Conservation (phyloP, 2,888 invertebrate species). For the Drosophila dives region DNA sequence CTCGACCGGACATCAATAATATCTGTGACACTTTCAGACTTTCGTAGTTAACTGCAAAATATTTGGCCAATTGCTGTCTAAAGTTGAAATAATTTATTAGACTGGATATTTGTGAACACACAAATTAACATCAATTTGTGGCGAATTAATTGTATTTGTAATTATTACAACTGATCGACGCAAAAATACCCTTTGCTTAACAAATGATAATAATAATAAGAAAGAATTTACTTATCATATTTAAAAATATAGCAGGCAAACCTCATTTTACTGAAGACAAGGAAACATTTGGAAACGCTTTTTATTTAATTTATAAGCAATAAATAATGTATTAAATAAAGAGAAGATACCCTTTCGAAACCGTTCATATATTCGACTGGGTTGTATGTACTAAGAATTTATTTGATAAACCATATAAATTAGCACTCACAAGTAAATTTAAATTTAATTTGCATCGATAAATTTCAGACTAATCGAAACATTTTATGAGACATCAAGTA, state of each 20-base stretch:
- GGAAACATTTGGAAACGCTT: not conserved
- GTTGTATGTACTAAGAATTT: not conserved
- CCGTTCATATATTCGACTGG: not conserved
- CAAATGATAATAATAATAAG: not conserved
- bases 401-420: conserved; percentile 44
- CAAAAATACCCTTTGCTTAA: conserved; percentile 1
- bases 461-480: not conserved
- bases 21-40: conserved; percentile 37
- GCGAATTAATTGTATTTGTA: conserved; percentile 13
- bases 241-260: not conserved
- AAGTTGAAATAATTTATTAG: conserved; percentile 47
- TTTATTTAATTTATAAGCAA: not conserved
- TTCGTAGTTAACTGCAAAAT: conserved; percentile 35
- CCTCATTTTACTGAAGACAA: not conserved
- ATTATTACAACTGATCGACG: conserved; percentile 14
- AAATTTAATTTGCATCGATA: not conserved
- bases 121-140: conserved; percentile 75
- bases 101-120: conserved; percentile 55
- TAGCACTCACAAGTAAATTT: conserved; percentile 44
- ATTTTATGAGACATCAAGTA: not conserved
- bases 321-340: not conserved
- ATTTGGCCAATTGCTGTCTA: conserved; percentile 22
- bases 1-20: conserved; percentile 31
- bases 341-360: not conserved
- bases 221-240: not conserved